These are phyloP conservation scores for Amblyjoppa fuscipennis DNA, from an alignment of 2,888 invertebrate species.

Conservation along the genomic window DNA sequence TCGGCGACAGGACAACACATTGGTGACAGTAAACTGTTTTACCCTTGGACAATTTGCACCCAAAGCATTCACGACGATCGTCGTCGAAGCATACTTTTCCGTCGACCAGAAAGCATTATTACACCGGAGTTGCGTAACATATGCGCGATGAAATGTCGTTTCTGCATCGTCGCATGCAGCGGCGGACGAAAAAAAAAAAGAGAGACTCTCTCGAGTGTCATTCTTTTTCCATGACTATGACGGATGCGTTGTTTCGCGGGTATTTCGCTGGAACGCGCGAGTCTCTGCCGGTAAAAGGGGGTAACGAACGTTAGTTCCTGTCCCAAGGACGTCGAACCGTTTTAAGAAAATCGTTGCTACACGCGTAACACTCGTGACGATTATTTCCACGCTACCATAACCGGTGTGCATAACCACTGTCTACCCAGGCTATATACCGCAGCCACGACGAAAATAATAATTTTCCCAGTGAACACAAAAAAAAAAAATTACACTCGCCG, in stretches of 20 bases:
- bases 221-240: conserved; percentile 66
- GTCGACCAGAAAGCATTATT: not conserved
- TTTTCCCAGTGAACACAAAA: not conserved
- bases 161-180: conserved; percentile 9
- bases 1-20: not conserved
- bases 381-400: conserved; percentile 1
- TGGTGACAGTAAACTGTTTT: not conserved
- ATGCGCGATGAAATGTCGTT: conserved; percentile 19
- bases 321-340: conserved; percentile 60
- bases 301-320: conserved; percentile 53
- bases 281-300: conserved; percentile 28
- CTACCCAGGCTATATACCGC: not conserved
- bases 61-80: not conserved
- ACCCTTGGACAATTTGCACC: not conserved
- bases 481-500: conserved; percentile 1
- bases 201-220: conserved; percentile 16
- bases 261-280: conserved; percentile 46
- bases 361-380: conserved; percentile 45
- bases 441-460: conserved; percentile 15
- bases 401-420: not conserved
- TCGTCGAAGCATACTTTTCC: not conserved
- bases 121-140: not conserved
- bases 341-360: conserved; percentile 48
- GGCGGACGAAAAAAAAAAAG: not conserved
- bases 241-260: conserved; percentile 56